A percentile compares a stretch with the other conserved stretches of the same genome.
Conservation (phyloP, 1,140 invertebrate species). For the Ceratosolen fusciceps region DNA sequence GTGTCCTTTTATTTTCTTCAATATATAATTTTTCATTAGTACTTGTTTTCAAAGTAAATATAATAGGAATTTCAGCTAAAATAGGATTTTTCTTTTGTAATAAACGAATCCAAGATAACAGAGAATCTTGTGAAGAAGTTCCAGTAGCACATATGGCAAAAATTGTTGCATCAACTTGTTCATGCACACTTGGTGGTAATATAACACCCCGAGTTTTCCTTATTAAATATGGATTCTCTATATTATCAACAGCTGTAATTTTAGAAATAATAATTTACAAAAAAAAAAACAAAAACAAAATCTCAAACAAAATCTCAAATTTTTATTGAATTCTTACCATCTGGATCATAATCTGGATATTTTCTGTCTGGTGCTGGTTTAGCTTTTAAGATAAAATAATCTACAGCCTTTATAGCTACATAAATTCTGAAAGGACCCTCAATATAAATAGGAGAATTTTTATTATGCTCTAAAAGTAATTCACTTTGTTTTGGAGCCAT, state of each 20-base stretch:
- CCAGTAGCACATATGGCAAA: conserved; percentile 90
- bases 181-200: conserved; percentile 80
- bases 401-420: conserved; percentile 80
- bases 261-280: background rate
- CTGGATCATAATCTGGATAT: conserved; percentile 68
- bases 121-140: conserved; percentile 89
- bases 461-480: conserved; percentile 80
- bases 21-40: conserved; percentile 37
- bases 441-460: conserved; percentile 83
- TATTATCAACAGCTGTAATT: conserved; percentile 78
- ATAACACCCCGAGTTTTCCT: conserved; percentile 65
- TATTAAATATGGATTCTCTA: conserved; percentile 75
- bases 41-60: conserved; percentile 76
- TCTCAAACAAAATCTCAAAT: background rate
- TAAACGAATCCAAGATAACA: conserved; percentile 92
- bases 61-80: conserved; percentile 81
- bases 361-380: conserved; percentile 69
- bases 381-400: conserved; percentile 89
- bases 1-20: background rate
- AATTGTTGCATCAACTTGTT: conserved; percentile 94
- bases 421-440: conserved; percentile 91
- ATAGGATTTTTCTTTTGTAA: conserved; percentile 85
- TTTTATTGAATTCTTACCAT: conserved; percentile 74
- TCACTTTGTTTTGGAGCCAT: conserved; percentile 85
- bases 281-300: background rate